Evolutionary conservation across 37 sponge, comb jelly and placozoan species (phyloP), one percentile per base, ranked within the genome.

Genomic region (Theonella swinhoei): DNA sequence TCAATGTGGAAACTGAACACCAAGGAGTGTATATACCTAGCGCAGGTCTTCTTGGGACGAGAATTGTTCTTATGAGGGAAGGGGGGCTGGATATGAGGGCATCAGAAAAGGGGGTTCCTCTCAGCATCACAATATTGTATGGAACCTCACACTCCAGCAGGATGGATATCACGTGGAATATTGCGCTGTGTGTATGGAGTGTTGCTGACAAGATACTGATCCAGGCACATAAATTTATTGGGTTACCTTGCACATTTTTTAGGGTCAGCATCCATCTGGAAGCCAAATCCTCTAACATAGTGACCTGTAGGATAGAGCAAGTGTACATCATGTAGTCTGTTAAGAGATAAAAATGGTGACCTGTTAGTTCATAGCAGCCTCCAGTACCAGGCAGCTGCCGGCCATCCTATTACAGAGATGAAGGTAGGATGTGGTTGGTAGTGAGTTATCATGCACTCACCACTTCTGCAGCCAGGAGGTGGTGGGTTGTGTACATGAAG

Each of bases 41-140:
- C 4, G 63, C 84, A 28, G 92, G 88, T 75, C 77, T 76, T 31
- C 88, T 69, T 65, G 92, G 92, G 30, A 84, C 60, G 59, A 92
- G 34, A 0, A 92, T 9, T 4, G 77, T 42, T 58, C 92, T 83
- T 1, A 88, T 41, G 26, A 76, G 69, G 8, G 82, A 31, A 4
- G 40, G 40, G 3, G 30, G 22, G 54, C 4, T 0, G 3, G 33
- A 7, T 2, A 61, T 17, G 2, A 17, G 17, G 59, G 28, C 36
- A 4, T 29, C 23, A 62, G 71, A 61, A 63, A 88, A 88, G n/a
- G 83, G 84, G 17, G 66, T 30, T 76, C 84, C 89, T 32, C 89
- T 70, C 38, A 83, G 40, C 58, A 82, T 82, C 30, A 78, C 79
- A 40, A 92, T 31, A 36, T 92, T 92, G 65, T 87, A 84, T 60